Base-by-base conservation (phyloP, 2,888 invertebrate species). In the Octonoba sinensis region DNA sequence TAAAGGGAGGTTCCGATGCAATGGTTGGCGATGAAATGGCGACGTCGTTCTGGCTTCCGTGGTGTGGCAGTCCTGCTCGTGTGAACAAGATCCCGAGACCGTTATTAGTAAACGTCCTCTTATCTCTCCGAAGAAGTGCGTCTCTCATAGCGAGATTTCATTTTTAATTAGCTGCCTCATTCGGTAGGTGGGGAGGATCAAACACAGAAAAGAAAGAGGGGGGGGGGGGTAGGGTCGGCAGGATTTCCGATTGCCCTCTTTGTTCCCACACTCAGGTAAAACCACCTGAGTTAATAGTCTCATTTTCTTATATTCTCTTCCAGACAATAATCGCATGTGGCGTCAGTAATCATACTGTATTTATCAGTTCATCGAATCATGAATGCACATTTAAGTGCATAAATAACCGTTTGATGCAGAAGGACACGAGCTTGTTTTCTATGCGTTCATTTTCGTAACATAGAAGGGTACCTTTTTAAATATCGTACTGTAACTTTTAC, bases 201-300 rank as follows among this genome's bases (percentile, higher is more conserved):
- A 76, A 69, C 70, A 51, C 67, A 69, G 67, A 59, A 76, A 76
- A 75, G 69, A 60, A 69, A 70, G 77, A 36, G 57, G 77, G 69
- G 77, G 77, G 77, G 18, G 57, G 36, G 36, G 27, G 27, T 6
- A 8, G 8, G 11, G 36, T 36, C 36, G 78, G 72, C 78, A 78
- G 78, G 78, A 78, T 78, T 71, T 78, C 78, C 78, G 71, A 78
- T 78, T 72, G 78, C 65, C 54, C 36, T 36, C 36, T 65, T 66
- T 57, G 71, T 78, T 78, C 78, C 78, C 78, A 78, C 78, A 78
- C 71, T 78, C 67, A 67, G 18, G 36, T 36, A 36, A 36, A 36
- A 36, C 36, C 36, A 36, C 27, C 59, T 72, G 66, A 72, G 71
- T 78, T 72, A 72, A 59, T 47, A 51, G 62, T 56, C 62, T 64